Conservation (phyloP, 2,113 vertebrate species). For the Ctenodactylus gundi region DNA sequence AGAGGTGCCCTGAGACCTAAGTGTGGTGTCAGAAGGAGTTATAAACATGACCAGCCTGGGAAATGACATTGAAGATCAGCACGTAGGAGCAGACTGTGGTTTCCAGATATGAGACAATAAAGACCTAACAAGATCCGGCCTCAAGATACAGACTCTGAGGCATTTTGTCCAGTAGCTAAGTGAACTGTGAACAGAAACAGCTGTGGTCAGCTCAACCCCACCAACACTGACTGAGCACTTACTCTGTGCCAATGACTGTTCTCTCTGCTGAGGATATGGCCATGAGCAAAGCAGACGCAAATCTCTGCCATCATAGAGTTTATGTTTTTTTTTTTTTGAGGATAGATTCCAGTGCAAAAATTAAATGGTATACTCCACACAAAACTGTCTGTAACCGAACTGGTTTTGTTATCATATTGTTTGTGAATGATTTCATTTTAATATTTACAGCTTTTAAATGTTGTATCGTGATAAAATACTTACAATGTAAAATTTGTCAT, state of each 20-base stretch:
- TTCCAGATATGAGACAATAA: slow-evolving; percentile 21
- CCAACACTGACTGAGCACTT: neutral
- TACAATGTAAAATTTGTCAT: neutral
- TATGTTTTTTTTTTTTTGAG: neutral
- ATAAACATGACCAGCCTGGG: neutral
- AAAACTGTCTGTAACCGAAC: neutral
- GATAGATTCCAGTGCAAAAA: neutral
- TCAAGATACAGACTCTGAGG: neutral
- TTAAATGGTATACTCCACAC: neutral
- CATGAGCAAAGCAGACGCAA: neutral
- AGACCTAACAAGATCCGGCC: neutral
- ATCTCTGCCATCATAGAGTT: neutral
- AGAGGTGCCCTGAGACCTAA: neutral
- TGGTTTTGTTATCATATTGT: neutral
- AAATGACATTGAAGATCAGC: neutral
- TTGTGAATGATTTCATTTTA: neutral
- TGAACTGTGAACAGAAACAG: neutral
- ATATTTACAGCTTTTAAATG: neutral
- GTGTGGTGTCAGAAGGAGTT: neutral
- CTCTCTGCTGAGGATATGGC: neutral
- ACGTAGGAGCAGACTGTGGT: neutral
- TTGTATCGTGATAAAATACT: neutral
- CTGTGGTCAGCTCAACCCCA: neutral
- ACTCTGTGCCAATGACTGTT: neutral
- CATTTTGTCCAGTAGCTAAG: neutral